Conservation (phyloP, 2,797 vertebrate species). For the Lagorchestes hirsutus region DNA sequence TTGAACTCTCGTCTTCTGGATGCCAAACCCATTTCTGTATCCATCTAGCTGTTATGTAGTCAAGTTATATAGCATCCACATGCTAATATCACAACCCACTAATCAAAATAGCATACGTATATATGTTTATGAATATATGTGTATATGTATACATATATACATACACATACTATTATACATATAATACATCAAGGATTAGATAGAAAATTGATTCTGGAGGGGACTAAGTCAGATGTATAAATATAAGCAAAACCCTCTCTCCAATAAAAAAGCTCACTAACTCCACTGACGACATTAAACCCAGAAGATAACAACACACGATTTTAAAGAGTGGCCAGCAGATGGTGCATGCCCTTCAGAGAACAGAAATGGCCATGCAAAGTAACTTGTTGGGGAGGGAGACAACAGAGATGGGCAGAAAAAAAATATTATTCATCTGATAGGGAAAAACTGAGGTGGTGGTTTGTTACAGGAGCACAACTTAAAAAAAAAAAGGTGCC, state of each 20-base stretch:
- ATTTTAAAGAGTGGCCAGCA: conserved; percentile 61
- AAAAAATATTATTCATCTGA: conserved; percentile 16
- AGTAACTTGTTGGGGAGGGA: neutral
- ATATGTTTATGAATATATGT: neutral
- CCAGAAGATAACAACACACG: neutral
- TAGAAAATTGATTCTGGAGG: neutral
- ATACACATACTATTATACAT: neutral
- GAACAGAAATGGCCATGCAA: neutral
- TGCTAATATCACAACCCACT: neutral
- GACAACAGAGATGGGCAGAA: neutral
- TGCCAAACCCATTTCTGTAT: neutral
- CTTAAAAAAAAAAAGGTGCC: conserved; percentile 20
- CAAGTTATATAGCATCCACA: neutral
- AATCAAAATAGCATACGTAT: neutral
- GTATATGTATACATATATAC: neutral
- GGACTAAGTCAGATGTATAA: neutral
- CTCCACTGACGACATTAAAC: conserved; percentile 15
- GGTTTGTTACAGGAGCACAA: conserved; percentile 16
- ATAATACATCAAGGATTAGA: neutral
- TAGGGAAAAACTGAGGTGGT: conserved; percentile 7
- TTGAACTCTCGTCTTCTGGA: neutral
- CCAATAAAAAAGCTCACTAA: conserved; percentile 41
- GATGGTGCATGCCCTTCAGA: conserved; percentile 67
- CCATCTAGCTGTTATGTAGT: neutral
- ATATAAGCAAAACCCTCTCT: neutral